These are phyloP conservation scores for Trisateles emortualis DNA, from an alignment of 2,888 invertebrate species.

Conservation along the genomic window DNA sequence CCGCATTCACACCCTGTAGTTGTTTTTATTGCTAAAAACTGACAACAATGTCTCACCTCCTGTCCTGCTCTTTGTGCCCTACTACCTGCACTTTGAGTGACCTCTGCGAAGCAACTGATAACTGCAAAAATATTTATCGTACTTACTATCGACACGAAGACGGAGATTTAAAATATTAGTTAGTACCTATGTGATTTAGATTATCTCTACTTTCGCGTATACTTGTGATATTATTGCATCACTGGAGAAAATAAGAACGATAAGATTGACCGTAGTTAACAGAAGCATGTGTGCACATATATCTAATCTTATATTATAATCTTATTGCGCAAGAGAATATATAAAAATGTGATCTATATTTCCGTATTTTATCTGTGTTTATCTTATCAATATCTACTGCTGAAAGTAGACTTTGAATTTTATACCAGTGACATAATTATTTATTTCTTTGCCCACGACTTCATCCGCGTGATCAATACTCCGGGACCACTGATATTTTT, in stretches of 20 bases:
- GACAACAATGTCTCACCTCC: too few relatives aligned
- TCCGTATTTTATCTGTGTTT: background rate
- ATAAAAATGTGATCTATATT: background rate
- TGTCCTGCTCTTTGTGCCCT: too few relatives aligned
- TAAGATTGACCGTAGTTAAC: background rate
- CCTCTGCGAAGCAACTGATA: too few relatives aligned
- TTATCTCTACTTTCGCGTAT: background rate
- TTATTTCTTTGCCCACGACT: too few relatives aligned
- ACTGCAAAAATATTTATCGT: too few relatives aligned
- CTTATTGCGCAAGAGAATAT: background rate
- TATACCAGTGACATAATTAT: background rate
- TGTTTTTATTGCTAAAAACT: too few relatives aligned
- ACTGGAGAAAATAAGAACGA: background rate
- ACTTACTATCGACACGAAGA: too few relatives aligned
- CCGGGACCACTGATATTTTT: too few relatives aligned
- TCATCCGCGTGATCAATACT: too few relatives aligned
- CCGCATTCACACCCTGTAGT: too few relatives aligned
- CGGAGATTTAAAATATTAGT: too few relatives aligned
- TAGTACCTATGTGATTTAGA: constrained; percentile 2
- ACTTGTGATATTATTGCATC: background rate
- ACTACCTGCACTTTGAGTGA: too few relatives aligned
- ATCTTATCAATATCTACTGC: background rate
- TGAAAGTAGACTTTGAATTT: background rate
- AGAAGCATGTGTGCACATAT: background rate
- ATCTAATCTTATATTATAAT: background rate